A percentile compares a stretch with the other conserved stretches of the same genome.
phyloP scores from a whole-genome alignment of 2,888 invertebrate genomes.

The Drosophila prostipennis region DNA sequence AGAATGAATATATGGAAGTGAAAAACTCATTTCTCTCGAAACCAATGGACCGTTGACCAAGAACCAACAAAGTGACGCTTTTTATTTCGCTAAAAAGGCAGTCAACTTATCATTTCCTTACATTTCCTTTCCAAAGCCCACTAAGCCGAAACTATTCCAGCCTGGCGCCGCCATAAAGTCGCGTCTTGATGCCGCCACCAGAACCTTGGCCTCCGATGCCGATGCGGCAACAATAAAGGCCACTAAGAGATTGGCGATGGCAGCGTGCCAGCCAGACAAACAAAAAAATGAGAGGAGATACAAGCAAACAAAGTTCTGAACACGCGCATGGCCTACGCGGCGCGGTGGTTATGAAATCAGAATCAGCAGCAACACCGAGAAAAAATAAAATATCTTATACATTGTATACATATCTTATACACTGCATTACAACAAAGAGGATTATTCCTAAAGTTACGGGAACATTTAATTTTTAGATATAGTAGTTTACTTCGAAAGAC shows the following conservation, averaged over 20 bases:
- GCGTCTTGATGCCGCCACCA: conserved; percentile 78
- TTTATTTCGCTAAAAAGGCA: conserved; percentile 43
- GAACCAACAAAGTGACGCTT: conserved; percentile 39
- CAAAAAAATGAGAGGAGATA: conserved; percentile 31
- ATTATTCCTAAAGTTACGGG: no score
- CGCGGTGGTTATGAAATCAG: conserved; percentile 61
- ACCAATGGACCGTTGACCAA: conserved; percentile 30
- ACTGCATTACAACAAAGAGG: no score
- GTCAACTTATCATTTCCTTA: conserved; percentile 32
- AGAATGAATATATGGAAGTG: background rate
- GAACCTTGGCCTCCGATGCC: conserved; percentile 72
- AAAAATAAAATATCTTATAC: conserved; percentile 2
- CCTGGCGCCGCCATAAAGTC: conserved; percentile 72
- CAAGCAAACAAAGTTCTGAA: conserved; percentile 61
- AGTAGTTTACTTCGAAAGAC: no score
- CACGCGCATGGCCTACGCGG: conserved; percentile 62
- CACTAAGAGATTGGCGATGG: conserved; percentile 58
- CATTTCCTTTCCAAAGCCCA: conserved; percentile 21
- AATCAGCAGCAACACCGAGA: conserved; percentile 29
- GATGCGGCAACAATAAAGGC: conserved; percentile 51
- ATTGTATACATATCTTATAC: no score
- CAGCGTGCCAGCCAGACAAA: conserved; percentile 62
- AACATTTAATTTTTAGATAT: no score
- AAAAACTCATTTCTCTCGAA: conserved; percentile 7
- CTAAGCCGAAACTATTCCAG: conserved; percentile 70